Conservation (phyloP, 2,888 invertebrate species). For the Acanthosepion pharaonis region DNA sequence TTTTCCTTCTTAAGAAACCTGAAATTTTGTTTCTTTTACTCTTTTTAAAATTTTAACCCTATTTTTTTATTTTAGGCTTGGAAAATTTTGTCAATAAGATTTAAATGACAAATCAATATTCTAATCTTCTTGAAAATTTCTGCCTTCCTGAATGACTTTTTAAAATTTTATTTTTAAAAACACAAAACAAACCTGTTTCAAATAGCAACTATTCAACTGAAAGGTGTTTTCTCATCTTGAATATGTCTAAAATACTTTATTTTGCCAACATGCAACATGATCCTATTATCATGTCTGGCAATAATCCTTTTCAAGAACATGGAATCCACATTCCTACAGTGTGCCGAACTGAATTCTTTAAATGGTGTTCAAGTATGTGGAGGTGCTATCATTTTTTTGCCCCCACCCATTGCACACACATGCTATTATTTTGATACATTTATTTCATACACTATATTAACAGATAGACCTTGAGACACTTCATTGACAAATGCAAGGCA, state of each 20-base stretch:
- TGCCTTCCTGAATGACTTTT: background rate
- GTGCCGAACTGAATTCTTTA: background rate
- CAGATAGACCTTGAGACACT: background rate
- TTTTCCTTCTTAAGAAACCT: background rate
- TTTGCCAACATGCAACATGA: background rate
- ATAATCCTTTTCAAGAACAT: background rate
- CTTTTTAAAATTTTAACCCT: background rate
- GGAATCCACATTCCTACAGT: constrained; percentile 14
- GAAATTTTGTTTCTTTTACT: background rate
- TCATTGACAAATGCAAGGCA: background rate
- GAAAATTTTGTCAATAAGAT: background rate
- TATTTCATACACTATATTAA: background rate
- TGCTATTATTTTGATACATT: background rate
- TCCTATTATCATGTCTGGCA: constrained; percentile 23
- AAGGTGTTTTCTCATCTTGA: background rate
- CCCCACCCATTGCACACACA: background rate
- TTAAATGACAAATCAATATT: constrained; percentile 33
- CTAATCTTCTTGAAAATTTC: background rate
- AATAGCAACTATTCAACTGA: background rate
- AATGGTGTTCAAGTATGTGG: background rate
- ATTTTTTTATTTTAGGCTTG: background rate
- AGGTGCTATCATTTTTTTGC: background rate
- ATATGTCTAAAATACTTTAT: background rate
- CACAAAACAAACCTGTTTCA: background rate
- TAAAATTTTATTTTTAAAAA: background rate